Evolutionary conservation across 2,888 invertebrate genomes (phyloP), one percentile per base, ranked within the genome.

Genomic region (Calameuta filiformis): DNA sequence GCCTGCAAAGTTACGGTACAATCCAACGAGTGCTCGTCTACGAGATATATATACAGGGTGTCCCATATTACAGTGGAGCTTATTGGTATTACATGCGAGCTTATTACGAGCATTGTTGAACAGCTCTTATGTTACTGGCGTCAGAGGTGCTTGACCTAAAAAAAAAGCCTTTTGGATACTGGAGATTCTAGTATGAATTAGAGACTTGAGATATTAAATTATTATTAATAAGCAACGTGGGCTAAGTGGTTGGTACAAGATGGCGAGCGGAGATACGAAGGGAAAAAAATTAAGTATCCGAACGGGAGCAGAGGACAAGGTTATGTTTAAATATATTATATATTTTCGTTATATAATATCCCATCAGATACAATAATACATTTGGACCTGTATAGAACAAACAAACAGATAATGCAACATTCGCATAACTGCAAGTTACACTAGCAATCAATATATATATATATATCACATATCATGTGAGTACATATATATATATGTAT

Each of bases 321-420:
- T 73, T 77, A 77, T 77, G 81, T 83, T 84, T 82, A 85, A 80
- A 86, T 85, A 83, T 83, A 81, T 83, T 85, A 86, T 84, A 85
- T 86, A 85, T 87, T 86, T 56, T 85, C 83, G 84, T 87, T 87
- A 86, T 87, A 89, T 87, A 88, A 88, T 89, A 87, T 85, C 86
- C 85, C 88, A 87, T 87, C 88, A 88, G 88, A 89, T 89, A 90
- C 88, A 90, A 89, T 89, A 87, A 88, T 89, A 90, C 87, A 89
- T 87, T 88, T 88, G 86, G 87, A 89, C 87, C 87, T 89, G 89
- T 85, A 86, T 89, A 88, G 88, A 89, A 89, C 87, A 86, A 88
- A 89, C 88, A 89, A 84, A 90, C 87, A 89, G 87, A 89, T 87
- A 88, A 89, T 89, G 89, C 87, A 89, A 89, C 88, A 85, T 87